Conservation (phyloP, 2,113 vertebrate species). For the Odobenus rosmarus region DNA sequence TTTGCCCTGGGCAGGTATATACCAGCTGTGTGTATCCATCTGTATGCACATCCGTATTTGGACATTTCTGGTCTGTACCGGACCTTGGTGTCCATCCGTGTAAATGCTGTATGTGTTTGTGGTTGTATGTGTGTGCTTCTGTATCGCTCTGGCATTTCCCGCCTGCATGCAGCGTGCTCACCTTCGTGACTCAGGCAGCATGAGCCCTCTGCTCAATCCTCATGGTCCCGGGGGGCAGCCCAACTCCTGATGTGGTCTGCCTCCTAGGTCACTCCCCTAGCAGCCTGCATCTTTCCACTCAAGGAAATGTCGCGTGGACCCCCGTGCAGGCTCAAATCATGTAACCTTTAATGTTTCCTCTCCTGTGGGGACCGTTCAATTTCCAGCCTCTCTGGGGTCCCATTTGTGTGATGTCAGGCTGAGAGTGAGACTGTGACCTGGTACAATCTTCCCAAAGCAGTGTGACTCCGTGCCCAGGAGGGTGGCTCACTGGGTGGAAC, state of each 20-base stretch:
- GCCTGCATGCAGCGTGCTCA: neutral
- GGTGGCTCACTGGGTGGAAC: neutral
- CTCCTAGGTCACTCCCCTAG: slow-evolving; percentile 8
- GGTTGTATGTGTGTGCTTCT: neutral
- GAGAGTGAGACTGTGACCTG: neutral
- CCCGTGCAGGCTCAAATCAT: slow-evolving; percentile 49
- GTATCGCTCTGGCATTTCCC: neutral
- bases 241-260: neutral
- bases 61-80: neutral
- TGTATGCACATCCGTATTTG: neutral
- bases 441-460: slow-evolving; percentile 19
- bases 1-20: neutral
- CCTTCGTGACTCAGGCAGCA: slow-evolving; percentile 43
- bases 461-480: neutral
- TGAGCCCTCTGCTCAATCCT: neutral
- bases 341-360: slow-evolving; percentile 65
- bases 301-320: slow-evolving; percentile 57
- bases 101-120: neutral
- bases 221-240: neutral
- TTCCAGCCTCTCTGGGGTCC: slow-evolving; percentile 56
- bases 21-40: neutral
- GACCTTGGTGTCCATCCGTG: neutral
- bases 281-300: slow-evolving; percentile 47
- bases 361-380: slow-evolving; percentile 47
- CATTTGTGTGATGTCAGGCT: slow-evolving; percentile 44